Evolutionary conservation across 2,888 invertebrate genomes (phyloP), one percentile per base, ranked within the genome.

Genomic region (Agrotis exclamationis): DNA sequence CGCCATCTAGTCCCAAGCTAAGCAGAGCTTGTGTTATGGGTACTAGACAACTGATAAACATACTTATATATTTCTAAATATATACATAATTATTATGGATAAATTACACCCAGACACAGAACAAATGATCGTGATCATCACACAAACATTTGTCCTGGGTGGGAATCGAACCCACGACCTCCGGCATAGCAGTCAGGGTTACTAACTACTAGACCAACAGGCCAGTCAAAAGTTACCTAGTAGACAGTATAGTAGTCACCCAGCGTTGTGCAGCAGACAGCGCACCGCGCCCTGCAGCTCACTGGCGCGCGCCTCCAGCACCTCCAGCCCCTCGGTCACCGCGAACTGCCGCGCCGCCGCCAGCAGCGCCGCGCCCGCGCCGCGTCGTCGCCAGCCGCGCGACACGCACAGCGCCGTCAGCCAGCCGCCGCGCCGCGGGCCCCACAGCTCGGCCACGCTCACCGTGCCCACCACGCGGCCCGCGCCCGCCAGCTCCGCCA

Each of bases 401-500:
- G 65, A 73, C 69, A 86, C 85, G 5, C 83, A 84, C 54, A 93
- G 86, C 59, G 83, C 88, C 72, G 90, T 89, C 77, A 93, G 83
- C 91, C 92, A 91, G 74, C 87, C 90, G 63, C 85, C 80, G 69
- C 70, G 80, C 44, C 74, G 75, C 63, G 85, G 76, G 54, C 89
- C 91, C 82, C 89, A 85, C 77, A 71, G 84, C 79, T 86, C 86
- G 0, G 88, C 80, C 80, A 92, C 83, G 82, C 90, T 90, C 70
- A 86, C 87, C 48, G 92, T 91, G 73, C 91, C 93, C 82, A 93
- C 87, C 65, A 92, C 86, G 86, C 51, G 67, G 5, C 16, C 13
- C 54, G 11, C 71, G 63, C 45, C 18, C n/a, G n/a, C 48, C 9
- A 20, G 22, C 20, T 71, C 68, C 22, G 70, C 70, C 63, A 63